Base-by-base conservation (phyloP, 1,140 invertebrate species). In the Schlechtendalia chinensis region DNA sequence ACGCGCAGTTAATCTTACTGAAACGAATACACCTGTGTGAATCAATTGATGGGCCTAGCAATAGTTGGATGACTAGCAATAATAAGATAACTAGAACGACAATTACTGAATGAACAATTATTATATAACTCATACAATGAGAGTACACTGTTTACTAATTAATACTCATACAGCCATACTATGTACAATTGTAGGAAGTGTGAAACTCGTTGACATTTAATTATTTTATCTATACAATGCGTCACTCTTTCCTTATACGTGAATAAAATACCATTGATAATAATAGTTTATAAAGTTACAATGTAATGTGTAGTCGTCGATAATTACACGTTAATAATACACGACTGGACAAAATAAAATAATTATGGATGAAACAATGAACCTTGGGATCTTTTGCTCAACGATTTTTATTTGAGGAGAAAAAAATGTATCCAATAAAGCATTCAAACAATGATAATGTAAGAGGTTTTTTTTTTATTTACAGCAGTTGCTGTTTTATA, bases 391-490 rank as follows among this genome's bases (percentile, higher is more conserved):
- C n/a, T 22, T 45, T 67, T 32, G 10, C 14, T 59, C 12, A 24
- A 69, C 22, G 50, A 27, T 50, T 69, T 45, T 24, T 5, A 47
- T 12, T 69, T 12, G 5, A 12, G n/a, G 19, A 65, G 0, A 69
- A 24, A 47, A 24, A 69, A 10, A 24, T 27, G 19, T 47, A n/a
- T 17, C 39, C 4, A n/a, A 47, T 24, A 16, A 69, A 47, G 14
- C 5, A n/a, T n/a, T 17, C 5, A 24, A 69, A 65, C 56, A 59
- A 69, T 22, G 14, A 17, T 69, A 47, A 50, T 47, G 39, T 22
- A 69, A 69, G 5, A 69, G 24, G 24, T 50, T 47, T 50, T 39
- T 50, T 39, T 16, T 24, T 69, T 69, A n/a, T 69, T 69, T 45
- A 50, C 14, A 59, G 5, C 0, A 69, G n/a, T 69, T 17, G 45